phyloP scores from a whole-genome alignment of 2,888 invertebrate species.

The Thyatira batis region DNA sequence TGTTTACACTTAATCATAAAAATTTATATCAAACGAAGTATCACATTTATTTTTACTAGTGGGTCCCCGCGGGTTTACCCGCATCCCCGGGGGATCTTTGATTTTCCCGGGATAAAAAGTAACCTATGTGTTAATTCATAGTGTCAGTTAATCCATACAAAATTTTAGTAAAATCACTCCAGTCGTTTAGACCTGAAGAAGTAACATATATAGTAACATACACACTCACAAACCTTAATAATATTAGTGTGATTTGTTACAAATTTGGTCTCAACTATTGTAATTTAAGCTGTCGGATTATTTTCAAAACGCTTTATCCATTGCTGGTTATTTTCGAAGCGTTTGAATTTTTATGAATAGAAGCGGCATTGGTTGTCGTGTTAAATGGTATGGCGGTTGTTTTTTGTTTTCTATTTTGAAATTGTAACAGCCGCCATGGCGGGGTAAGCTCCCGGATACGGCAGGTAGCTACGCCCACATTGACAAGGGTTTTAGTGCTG shows the following conservation, averaged over 20 bases:
- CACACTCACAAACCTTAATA: no score
- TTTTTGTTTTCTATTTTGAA: conserved; percentile 62
- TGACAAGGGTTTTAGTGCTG: conserved; percentile 47
- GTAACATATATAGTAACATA: no score
- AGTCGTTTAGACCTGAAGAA: no score
- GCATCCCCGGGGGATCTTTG: no score
- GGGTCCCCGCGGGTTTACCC: no score
- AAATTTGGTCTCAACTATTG: conserved; percentile 34
- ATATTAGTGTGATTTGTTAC: no score
- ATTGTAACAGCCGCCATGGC: conserved; percentile 59
- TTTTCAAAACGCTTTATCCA: conserved; percentile 21
- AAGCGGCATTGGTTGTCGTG: conserved; percentile 57
- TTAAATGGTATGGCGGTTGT: conserved; percentile 47
- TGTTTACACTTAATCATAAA: conserved; percentile 55
- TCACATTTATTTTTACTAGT: conserved; percentile 46
- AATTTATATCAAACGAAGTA: conserved; percentile 56
- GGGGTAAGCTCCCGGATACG: conserved; percentile 65
- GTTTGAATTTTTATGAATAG: conserved; percentile 34
- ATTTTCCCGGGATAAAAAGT: no score
- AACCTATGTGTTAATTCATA: no score
- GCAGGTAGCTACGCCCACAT: conserved; percentile 76
- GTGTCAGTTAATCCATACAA: no score
- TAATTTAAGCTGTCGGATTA: background rate
- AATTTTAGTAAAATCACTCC: no score
- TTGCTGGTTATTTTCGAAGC: conserved; percentile 25